A percentile compares a stretch with the other conserved stretches of the same genome.
These are phyloP conservation scores for Microctenopoma lineatum DNA, from an alignment of 2,797 vertebrate species.

Conservation along the genomic window DNA sequence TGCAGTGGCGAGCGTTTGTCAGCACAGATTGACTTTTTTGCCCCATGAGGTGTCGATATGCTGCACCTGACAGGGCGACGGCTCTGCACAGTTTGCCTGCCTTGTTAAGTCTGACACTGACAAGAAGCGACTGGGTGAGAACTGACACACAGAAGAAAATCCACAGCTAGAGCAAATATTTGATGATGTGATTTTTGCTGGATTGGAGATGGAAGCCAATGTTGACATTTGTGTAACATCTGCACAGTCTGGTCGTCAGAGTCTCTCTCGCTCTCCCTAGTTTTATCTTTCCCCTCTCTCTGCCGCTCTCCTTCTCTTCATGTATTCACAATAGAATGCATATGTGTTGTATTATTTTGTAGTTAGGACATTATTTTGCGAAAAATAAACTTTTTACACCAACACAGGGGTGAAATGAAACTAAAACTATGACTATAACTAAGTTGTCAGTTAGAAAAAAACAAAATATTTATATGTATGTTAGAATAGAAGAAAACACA, in stretches of 20 bases:
- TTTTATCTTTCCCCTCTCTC: slow-evolving; percentile 5
- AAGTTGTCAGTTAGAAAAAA: background rate
- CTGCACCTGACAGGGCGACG: slow-evolving; percentile 77
- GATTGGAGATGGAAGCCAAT: slow-evolving; percentile 68
- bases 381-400: background rate
- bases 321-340: slow-evolving; percentile 5
- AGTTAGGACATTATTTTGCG: background rate
- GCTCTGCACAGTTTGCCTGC: slow-evolving; percentile 67
- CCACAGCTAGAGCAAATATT: slow-evolving; percentile 80
- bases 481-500: slow-evolving; percentile 7
- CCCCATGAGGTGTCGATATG: slow-evolving; percentile 75
- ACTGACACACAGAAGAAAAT: slow-evolving; percentile 67
- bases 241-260: slow-evolving; percentile 49
- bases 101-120: slow-evolving; percentile 78
- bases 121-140: slow-evolving; percentile 69
- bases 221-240: slow-evolving; percentile 76
- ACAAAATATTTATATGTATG: slow-evolving; percentile 4
- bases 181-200: slow-evolving; percentile 79
- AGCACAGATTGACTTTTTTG: slow-evolving; percentile 76
- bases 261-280: slow-evolving; percentile 35
- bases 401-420: background rate
- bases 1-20: slow-evolving; percentile 68
- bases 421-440: background rate
- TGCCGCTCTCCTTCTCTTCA: background rate
- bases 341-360: background rate